Base-by-base conservation (phyloP, 2,113 vertebrate genomes). In the Callipepla squamata region DNA sequence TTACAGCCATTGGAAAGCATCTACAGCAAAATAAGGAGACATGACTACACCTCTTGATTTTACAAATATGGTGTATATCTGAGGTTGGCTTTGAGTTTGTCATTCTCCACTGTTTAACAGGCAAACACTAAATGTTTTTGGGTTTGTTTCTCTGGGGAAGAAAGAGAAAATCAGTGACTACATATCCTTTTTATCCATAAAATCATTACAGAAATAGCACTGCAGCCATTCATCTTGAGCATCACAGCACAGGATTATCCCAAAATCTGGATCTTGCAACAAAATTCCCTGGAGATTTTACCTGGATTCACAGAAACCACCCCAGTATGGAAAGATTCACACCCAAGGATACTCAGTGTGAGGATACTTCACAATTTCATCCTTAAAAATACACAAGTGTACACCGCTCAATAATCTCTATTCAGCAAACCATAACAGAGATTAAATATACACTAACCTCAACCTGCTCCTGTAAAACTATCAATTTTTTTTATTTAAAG, bases 11-110 rank as follows among this genome's bases (percentile, higher is more conserved):
- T 36, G 36, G 21, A 40, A 65, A 65, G 47, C 11, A 40, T 53
- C 25, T 53, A 2, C 25, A 51, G 20, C 2, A 66, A 82, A 87
- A 48, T 10, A 58, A 74, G 26, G 28, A 91, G 21, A n/a, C 3
- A 18, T 0, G 1, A 38, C 8, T 51, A 22, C 9, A 72, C 0
- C 0, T 72, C 28, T 62, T 63, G 8, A 59, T 47, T 70, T 80
- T 44, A 32, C 67, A 38, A 51, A 82, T 48, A 3, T 57, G 36
- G 1, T 8, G 10, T 0, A 3, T 30, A 3, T 30, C 57, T 58
- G 59, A 73, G 55, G 40, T 7, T 65, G 30, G 2, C 19, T 61
- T 72, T 6, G 34, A 6, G 4, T 8, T 79, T 72, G 15, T 38
- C 36, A 65, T 22, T 68, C 12, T 47, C 16, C 51, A 34, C 11